Evolutionary conservation across 2,888 invertebrate genomes (phyloP), one percentile per base, ranked within the genome.

Genomic region (Lasioglossum figueresi): DNA sequence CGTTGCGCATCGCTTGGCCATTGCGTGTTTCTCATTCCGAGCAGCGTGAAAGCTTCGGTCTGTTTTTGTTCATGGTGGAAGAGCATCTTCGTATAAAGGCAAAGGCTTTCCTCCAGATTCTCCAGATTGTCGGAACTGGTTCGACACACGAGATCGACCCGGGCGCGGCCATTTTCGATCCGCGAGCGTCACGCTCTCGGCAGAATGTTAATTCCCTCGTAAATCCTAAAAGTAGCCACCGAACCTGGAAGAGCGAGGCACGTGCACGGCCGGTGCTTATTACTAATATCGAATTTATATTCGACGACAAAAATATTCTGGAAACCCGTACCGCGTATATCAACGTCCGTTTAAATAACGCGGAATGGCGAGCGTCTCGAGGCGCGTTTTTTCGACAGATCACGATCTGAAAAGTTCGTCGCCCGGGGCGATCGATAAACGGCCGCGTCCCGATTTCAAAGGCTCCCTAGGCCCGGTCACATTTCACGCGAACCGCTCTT

Each of bases 361-460:
- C 23, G 48, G 31, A 73, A 31, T 71, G 23, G 71, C 66, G 77
- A 14, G 71, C 68, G 71, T 66, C 48, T 78, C 56, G 34, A 78
- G 70, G 77, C 75, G 19, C 56, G 70, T 59, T 56, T 63, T 68
- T 48, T 63, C 63, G 66, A 45, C 45, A 23, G 71, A 78, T 83
- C 83, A 80, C 73, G 87, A 86, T 86, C 86, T 45, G 52, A 86
- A 79, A 85, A 86, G 83, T 86, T 87, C 80, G 76, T 43, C 70
- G 87, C 86, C 86, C 59, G 56, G 66, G 86, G 86, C 87, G 59
- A 34, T 14, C 43, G 34, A 68, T 63, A 70, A 73, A 59, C 63
- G 76, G 40, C 43, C 74, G 70, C 76, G 76, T 82, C 76, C 76
- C 68, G 85, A 79, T 89, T 89, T 88, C 85, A 88, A 87, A 90